Base-by-base conservation (phyloP, 2,888 invertebrate genomes). In the Perdita meconis region DNA sequence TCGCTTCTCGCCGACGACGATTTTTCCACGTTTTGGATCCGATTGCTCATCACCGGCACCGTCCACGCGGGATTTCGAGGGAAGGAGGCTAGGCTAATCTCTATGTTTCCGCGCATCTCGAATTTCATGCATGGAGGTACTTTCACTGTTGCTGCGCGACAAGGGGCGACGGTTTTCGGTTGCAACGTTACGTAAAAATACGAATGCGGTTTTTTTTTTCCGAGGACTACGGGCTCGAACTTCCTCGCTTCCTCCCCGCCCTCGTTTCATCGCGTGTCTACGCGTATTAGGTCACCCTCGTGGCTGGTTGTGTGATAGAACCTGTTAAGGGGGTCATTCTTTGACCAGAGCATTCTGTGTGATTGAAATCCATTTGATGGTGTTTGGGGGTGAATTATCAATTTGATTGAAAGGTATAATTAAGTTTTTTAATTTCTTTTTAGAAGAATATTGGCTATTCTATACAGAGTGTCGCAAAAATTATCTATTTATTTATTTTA, bases 121-220 rank as follows among this genome's bases (percentile, higher is more conserved):
- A 83, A 86, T 86, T 86, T 86, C 86, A 83, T 76, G 64, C 24
- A 42, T 38, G 60, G n/a, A 42, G 53, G 60, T 70, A 83, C 87
- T 86, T 86, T 86, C 86, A 83, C 87, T 73, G 34, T 64, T 70
- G 53, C 64, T 60, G 51, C 30, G 34, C 16, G n/a, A 50, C 38
- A 60, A 19, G 42, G 50, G 55, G 10, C 47, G 69, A 68, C 42
- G 81, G 84, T 85, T 83, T 82, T 84, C 85, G 66, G 69, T 84
- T 85, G 83, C 84, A 82, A 26, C 30, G 71, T 84, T 84, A 84
- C 82, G 74, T 80, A 84, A 84, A 80, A 84, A 78, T 72, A 36
- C 44, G 69, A 36, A 59, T 61, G 40, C 22, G 24, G 24, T 68
- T 73, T 76, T 81, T 73, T 76, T 81, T 75, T 78, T 24, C 30